These are phyloP conservation scores for Cydia fagiglandana DNA, from an alignment of 1,140 invertebrate species.

Conservation along the genomic window DNA sequence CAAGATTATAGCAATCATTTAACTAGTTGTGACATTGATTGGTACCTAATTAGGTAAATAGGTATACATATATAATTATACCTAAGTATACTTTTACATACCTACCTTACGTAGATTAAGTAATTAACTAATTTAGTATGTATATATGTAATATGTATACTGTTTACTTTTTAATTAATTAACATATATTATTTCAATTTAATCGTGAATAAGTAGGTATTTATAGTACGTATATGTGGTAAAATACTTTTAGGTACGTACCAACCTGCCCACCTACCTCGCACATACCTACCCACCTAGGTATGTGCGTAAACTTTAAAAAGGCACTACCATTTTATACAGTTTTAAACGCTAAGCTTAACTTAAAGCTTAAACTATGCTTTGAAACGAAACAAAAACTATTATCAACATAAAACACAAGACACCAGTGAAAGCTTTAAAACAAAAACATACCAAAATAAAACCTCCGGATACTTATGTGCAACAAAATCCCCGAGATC, in stretches of 20 bases:
- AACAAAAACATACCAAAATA: conserved; percentile 21
- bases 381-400: not conserved
- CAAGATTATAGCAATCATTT: not conserved
- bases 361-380: not conserved
- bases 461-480: conserved; percentile 21
- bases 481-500: conserved; percentile 43
- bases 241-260: too few species aligned
- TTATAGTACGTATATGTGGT: too few species aligned
- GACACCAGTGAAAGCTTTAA: conserved; percentile 24
- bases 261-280: too few species aligned
- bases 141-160: too few species aligned
- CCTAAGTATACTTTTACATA: too few species aligned
- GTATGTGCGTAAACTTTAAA: not conserved
- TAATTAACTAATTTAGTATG: too few species aligned
- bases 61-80: too few species aligned
- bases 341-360: not conserved
- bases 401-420: not conserved
- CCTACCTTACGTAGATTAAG: too few species aligned
- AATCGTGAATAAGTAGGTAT: not conserved
- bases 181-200: not conserved
- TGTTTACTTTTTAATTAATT: not conserved
- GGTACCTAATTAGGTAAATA: not conserved
- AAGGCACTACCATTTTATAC: not conserved
- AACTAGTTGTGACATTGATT: not conserved
- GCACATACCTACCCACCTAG: too few species aligned